phyloP scores from a whole-genome alignment of 2,888 invertebrate species.

The Archaeoteleia sp. region DNA sequence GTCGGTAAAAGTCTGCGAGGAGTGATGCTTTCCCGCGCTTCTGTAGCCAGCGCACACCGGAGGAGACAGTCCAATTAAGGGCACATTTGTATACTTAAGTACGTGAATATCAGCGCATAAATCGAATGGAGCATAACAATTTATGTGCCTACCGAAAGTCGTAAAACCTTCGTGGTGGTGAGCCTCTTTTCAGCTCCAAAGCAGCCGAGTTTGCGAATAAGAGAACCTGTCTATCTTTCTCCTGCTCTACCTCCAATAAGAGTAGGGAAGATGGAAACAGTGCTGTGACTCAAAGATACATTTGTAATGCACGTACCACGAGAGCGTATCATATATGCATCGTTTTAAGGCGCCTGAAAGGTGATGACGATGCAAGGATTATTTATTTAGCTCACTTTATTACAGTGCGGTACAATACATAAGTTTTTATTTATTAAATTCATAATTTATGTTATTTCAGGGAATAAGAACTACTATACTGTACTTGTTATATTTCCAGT shows the following conservation, averaged over 20 bases:
- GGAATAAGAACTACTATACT: too few species aligned
- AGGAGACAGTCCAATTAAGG: conserved; percentile 68
- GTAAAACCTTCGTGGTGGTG: conserved; percentile 59
- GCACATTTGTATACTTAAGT: conserved; percentile 67
- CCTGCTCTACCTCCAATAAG: conserved; percentile 16
- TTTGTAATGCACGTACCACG: conserved; percentile 12
- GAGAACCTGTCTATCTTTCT: conserved; percentile 18
- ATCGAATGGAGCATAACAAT: conserved; percentile 62
- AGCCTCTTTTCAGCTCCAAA: conserved; percentile 35
- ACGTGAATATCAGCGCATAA: conserved; percentile 66
- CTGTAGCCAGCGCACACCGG: conserved; percentile 57
- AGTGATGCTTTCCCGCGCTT: conserved; percentile 51
- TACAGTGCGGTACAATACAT: too few species aligned
- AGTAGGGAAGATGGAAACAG: conserved; percentile 13
- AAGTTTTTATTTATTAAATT: too few species aligned
- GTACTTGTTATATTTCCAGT: too few species aligned
- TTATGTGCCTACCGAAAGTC: conserved; percentile 65
- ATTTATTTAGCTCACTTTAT: too few species aligned
- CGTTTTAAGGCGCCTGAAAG: too few species aligned
- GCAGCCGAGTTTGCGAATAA: conserved; percentile 12
- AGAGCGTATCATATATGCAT: conserved; percentile 1
- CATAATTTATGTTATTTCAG: too few species aligned
- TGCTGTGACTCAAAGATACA: conserved; percentile 6
- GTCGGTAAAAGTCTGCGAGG: conserved; percentile 12
- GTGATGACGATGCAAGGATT: too few species aligned